Percentiles rank a stretch among this genome's conserved stretches.
Evolutionary conservation across 2,797 vertebrate genomes (phyloP).

Genomic region (Falco biarmicus): DNA sequence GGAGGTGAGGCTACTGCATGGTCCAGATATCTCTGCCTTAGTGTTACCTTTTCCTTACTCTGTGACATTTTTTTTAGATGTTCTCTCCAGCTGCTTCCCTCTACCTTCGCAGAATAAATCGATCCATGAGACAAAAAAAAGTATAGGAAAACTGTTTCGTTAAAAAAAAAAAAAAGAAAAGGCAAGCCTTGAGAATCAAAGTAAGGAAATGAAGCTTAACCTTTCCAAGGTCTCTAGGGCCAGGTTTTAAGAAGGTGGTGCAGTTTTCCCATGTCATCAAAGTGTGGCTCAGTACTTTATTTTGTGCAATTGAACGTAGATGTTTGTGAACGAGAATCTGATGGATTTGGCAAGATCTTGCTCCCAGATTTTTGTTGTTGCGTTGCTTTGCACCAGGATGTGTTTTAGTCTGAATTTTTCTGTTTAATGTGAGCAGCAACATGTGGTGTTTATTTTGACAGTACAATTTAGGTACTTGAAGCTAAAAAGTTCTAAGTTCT

Average conservation of each 20-base stretch:
- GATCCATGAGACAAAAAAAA: neutral
- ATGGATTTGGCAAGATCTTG: neutral
- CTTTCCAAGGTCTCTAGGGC: neutral
- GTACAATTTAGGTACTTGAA: neutral
- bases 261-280: neutral
- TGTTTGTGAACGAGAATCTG: neutral
- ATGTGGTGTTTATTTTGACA: slow-evolving; percentile 8
- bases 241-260: neutral
- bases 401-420: neutral
- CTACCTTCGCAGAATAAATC: neutral
- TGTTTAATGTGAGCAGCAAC: neutral
- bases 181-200: neutral
- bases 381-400: neutral
- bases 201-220: neutral
- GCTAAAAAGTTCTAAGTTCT: neutral
- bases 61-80: neutral
- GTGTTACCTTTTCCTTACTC: neutral
- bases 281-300: neutral
- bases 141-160: neutral
- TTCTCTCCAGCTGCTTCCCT: neutral
- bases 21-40: neutral
- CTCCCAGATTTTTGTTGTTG: neutral
- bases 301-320: rapidly evolving
- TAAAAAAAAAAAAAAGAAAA: neutral
- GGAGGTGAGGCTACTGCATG: neutral